Evolutionary conservation across 1,140 invertebrate species (phyloP).

Genomic region (Polypedilum vanderplanki): DNA sequence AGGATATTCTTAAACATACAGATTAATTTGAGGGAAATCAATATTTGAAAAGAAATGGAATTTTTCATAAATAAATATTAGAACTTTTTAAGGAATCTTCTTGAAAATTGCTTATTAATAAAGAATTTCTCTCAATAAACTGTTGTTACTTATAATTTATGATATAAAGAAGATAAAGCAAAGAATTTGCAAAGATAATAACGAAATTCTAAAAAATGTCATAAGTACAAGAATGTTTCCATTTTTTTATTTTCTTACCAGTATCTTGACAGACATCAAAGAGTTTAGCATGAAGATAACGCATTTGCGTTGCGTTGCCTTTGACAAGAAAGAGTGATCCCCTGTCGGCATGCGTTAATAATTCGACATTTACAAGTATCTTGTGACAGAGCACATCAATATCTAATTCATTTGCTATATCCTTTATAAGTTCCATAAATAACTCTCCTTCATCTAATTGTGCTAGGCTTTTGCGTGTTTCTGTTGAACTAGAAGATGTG

Average conservation of each 20-base stretch:
- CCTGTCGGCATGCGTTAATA: conserved; percentile 78
- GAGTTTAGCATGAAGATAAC: conserved; percentile 81
- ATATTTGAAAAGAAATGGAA: too few species aligned
- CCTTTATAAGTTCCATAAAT: conserved; percentile 88
- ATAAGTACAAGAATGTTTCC: too few species aligned
- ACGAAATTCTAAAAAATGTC: too few species aligned
- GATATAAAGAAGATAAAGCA: too few species aligned
- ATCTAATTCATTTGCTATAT: conserved; percentile 88
- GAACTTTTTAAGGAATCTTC: too few species aligned
- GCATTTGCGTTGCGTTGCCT: conserved; percentile 58
- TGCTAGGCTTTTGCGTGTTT: conserved; percentile 51
- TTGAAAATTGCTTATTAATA: too few species aligned
- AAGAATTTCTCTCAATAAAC: too few species aligned
- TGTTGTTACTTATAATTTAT: too few species aligned
- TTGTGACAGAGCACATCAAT: conserved; percentile 90
- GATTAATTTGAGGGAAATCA: too few species aligned
- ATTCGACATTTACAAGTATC: conserved; percentile 83
- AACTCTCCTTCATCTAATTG: conserved; percentile 70
- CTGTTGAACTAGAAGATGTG: conserved; percentile 45
- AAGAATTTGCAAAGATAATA: too few species aligned
- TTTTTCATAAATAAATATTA: too few species aligned
- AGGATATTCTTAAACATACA: too few species aligned
- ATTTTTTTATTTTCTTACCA: conserved; percentile 45
- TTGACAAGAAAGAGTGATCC: conserved; percentile 82
- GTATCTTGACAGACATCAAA: conserved; percentile 87